Base-by-base conservation (phyloP, 2,797 vertebrate genomes). In the Brachymystax lenok region DNA sequence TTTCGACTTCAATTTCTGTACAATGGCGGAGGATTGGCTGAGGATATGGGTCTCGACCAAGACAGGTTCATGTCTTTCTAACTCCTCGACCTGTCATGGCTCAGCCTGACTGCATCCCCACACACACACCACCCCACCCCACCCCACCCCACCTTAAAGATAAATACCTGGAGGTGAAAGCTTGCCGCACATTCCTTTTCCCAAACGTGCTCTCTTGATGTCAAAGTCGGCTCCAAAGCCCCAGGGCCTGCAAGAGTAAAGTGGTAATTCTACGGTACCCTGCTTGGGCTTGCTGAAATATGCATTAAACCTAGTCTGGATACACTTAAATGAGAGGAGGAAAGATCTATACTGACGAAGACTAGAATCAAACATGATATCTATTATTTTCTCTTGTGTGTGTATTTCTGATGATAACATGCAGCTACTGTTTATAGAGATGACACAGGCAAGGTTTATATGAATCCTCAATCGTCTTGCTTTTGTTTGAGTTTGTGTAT, bases 221-320 rank as follows among this genome's bases (percentile, higher is more conserved):
- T 95, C 94, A 95, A 95, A 97, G 96, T 97, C 95, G 90, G 95
- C 96, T 95, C 92, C 92, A 94, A 96, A 95, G 95, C 96, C 96
- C 79, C 92, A 86, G 97, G 97, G 97, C 92, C 91, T 90, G 59
- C 21, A 90, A 90, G 80, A 94, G 94, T 94, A 94, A 93, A 94
- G 95, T 95, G 95, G 94, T 96, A 96, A 96, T 96, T 96, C 95
- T 96, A 93, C 88, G 91, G 94, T 89, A 94, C 94, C 94, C 95
- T 99, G 98, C 96, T 92, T 93, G 86, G 97, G 95, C 98, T 96
- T 97, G 98, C 95, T 92, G 92, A 98, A 97, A 95, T 98, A 98
- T 99, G 97, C 96, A 96, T 96, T 96, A 96, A 96, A 96, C 94
- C 93, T 94, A 91, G 54, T 77, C 88, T 91, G 91, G 89, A 92